Percentiles rank a stretch among this genome's conserved stretches.
Evolutionary conservation across 2,113 vertebrate genomes (phyloP).

Genomic region (Ophiodon elongatus): DNA sequence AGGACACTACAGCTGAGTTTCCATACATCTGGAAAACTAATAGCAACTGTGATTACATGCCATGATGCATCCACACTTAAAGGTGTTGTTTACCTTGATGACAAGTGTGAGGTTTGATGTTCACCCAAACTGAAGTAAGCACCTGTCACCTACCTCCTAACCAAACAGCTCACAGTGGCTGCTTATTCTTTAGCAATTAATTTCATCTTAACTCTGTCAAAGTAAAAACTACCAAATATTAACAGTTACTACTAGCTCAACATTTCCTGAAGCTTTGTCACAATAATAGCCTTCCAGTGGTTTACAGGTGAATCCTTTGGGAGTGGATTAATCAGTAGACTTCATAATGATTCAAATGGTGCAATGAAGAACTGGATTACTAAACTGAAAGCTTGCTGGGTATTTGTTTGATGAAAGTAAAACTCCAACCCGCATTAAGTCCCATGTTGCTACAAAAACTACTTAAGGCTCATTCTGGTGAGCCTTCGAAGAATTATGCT

Average conservation of each 20-base stretch:
- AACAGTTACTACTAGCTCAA: background rate
- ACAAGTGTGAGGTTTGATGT: conserved; percentile 17
- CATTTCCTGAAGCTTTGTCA: background rate
- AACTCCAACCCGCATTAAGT: background rate
- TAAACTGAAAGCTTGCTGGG: conserved; percentile 11
- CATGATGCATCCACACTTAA: conserved; percentile 9
- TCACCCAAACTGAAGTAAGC: conserved; percentile 4
- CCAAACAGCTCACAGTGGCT: background rate
- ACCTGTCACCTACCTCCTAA: conserved; percentile 15
- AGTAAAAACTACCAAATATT: background rate
- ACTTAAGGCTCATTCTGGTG: background rate
- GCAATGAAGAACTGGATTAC: background rate
- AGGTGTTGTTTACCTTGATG: conserved; percentile 56
- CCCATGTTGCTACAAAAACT: background rate
- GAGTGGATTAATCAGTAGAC: background rate
- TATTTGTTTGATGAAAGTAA: background rate
- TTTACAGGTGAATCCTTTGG: background rate
- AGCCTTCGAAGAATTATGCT: background rate
- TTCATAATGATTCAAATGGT: background rate
- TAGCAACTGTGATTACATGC: conserved; percentile 9
- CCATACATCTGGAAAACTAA: background rate
- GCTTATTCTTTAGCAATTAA: background rate
- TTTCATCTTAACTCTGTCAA: background rate
- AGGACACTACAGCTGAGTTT: background rate
- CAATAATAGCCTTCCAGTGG: background rate